Evolutionary conservation across 2,888 invertebrate species (phyloP).

Genomic region (Cosmia pyralina): DNA sequence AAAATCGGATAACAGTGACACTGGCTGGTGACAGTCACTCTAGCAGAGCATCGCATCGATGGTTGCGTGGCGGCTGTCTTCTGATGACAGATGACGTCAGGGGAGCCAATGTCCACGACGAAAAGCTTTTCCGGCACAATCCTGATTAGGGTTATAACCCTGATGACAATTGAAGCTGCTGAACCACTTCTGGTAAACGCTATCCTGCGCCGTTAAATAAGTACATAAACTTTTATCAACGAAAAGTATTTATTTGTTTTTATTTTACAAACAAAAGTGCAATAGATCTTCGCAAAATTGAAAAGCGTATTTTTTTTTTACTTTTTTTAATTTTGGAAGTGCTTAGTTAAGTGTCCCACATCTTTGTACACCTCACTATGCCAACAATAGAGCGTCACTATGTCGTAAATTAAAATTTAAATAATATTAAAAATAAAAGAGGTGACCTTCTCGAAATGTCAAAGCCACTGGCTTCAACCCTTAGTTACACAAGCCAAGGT

Average conservation of each 20-base stretch:
- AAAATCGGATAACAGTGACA: too few relatives aligned
- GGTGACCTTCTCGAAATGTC: conserved; percentile 24
- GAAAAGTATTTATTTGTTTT: neutral
- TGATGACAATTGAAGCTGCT: neutral
- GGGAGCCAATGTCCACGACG: neutral
- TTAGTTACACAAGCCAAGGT: conserved; percentile 11
- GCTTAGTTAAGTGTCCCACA: too few relatives aligned
- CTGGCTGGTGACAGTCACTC: too few relatives aligned
- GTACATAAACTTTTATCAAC: neutral
- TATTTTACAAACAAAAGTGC: neutral
- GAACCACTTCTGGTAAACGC: neutral
- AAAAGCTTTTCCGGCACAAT: neutral
- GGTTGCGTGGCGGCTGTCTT: too few relatives aligned
- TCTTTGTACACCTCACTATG: neutral
- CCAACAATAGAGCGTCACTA: too few relatives aligned
- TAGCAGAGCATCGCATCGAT: too few relatives aligned
- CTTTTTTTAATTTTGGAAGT: too few relatives aligned
- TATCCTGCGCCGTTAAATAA: neutral
- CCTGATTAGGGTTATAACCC: neutral
- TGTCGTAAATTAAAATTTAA: neutral
- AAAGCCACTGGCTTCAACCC: neutral
- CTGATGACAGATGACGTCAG: too few relatives aligned
- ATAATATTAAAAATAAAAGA: neutral
- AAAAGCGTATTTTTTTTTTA: too few relatives aligned
- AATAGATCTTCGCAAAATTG: too few relatives aligned